Conservation (phyloP, 92 coral and sea anemone species). For the Heteractis magnifica region DNA sequence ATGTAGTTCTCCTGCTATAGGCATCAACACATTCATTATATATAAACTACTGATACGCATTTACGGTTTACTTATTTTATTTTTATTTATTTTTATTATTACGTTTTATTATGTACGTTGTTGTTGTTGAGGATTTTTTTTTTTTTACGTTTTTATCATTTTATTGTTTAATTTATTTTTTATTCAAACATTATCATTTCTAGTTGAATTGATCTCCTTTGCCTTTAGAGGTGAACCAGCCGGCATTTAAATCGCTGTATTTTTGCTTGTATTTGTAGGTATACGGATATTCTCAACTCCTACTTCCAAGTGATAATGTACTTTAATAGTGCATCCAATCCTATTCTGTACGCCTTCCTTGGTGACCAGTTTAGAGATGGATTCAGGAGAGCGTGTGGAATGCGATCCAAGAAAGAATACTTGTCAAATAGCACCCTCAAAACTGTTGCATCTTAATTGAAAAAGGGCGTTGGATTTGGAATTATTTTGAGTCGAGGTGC, state of each 20-base stretch:
- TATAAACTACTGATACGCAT: too few relatives aligned
- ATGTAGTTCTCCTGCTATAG: too few relatives aligned
- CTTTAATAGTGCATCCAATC: constrained; percentile 93
- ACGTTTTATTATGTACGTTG: too few relatives aligned
- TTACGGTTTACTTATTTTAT: too few relatives aligned
- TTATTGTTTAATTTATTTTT: too few relatives aligned
- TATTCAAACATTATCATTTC: too few relatives aligned
- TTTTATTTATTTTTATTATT: too few relatives aligned
- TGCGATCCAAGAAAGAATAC: constrained; percentile 26
- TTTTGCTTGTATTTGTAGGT: constrained; percentile 5
- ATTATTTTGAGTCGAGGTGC: constrained; percentile 1
- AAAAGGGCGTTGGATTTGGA: neutral
- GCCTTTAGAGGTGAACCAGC: neutral
- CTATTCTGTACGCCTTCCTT: constrained; percentile 90
- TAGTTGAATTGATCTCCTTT: too few relatives aligned
- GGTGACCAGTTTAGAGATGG: constrained; percentile 92
- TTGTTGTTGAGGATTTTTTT: too few relatives aligned
- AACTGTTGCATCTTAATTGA: constrained; percentile 7
- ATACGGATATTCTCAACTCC: constrained; percentile 40
- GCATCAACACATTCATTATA: too few relatives aligned
- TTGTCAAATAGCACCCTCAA: constrained; percentile 28
- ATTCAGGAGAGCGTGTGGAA: constrained; percentile 78
- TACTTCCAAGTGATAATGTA: constrained; percentile 81
- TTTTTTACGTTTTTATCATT: too few relatives aligned
- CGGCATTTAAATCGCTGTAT: neutral